Conservation (phyloP, 2,113 vertebrate species). For the Hucho hucho region DNA sequence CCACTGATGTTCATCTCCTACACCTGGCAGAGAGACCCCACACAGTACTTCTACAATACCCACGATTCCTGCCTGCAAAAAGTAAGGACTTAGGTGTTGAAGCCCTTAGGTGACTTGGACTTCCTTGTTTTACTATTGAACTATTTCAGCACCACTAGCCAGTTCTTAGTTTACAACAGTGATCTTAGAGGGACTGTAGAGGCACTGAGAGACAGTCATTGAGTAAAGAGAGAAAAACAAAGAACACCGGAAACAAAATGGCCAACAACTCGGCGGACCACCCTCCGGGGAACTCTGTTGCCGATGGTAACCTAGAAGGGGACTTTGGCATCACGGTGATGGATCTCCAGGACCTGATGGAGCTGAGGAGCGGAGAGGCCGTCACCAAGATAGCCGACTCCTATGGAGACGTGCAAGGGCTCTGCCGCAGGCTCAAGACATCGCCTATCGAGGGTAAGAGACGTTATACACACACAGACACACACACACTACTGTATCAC, state of each 20-base stretch:
- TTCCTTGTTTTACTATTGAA: not conserved
- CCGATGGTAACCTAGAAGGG: conserved; percentile 82
- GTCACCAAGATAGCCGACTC: conserved; percentile 77
- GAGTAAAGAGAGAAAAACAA: conserved; percentile 9
- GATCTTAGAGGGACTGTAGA: not conserved
- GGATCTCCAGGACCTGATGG: conserved; percentile 89
- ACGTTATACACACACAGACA: not conserved
- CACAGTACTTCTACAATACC: conserved; percentile 48
- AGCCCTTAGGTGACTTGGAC: not conserved
- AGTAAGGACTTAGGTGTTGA: not conserved
- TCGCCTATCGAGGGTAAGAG: conserved; percentile 90
- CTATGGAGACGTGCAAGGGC: conserved; percentile 80
- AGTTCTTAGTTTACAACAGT: conserved; percentile 16
- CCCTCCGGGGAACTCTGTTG: conserved; percentile 83
- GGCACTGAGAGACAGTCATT: not conserved
- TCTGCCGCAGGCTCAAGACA: conserved; percentile 89
- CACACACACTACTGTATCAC: not conserved
- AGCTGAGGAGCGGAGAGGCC: conserved; percentile 83
- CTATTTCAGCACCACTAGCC: conserved; percentile 2
- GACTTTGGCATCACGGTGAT: conserved; percentile 86
- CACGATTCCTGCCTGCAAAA: conserved; percentile 39
- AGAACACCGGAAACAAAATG: conserved; percentile 64
- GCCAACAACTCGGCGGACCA: conserved; percentile 87
- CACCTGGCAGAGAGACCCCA: conserved; percentile 34
- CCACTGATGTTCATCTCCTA: conserved; percentile 61